Evolutionary conservation across 1,140 invertebrate genomes (phyloP).

Genomic region (Trichonephila inaurata): DNA sequence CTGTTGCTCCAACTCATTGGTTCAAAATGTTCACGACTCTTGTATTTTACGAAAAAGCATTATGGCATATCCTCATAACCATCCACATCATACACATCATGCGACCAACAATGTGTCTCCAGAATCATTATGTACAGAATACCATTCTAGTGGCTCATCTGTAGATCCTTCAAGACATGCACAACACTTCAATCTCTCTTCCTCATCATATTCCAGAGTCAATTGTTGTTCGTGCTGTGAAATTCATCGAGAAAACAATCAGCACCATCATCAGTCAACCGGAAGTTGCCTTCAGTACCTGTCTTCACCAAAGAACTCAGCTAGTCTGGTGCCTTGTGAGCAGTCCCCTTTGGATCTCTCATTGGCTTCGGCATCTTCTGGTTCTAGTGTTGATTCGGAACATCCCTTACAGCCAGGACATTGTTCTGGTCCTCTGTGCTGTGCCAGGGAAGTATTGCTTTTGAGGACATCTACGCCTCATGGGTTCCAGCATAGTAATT

Average conservation of each 20-base stretch:
- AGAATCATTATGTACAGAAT: conserved; percentile 47
- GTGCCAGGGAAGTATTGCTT: conserved; percentile 47
- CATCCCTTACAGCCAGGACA: background rate
- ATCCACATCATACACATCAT: background rate
- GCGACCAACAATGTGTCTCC: background rate
- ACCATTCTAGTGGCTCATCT: conserved; percentile 14
- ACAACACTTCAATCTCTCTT: conserved; percentile 27
- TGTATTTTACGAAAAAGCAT: conserved; percentile 56
- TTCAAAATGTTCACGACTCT: conserved; percentile 56
- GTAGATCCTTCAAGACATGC: background rate
- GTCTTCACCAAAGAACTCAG: conserved; percentile 52
- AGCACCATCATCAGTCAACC: conserved; percentile 18
- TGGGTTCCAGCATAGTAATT: conserved; percentile 36
- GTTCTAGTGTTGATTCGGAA: conserved; percentile 20
- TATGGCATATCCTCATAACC: conserved; percentile 47
- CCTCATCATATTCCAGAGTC: conserved; percentile 6
- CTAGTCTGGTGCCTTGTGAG: conserved; percentile 67
- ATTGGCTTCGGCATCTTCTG: conserved; percentile 42
- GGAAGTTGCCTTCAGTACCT: conserved; percentile 61
- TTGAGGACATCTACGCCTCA: conserved; percentile 58
- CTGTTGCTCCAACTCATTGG: conserved; percentile 45
- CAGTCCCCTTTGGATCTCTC: conserved; percentile 66
- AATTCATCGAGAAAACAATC: conserved; percentile 26
- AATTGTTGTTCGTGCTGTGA: conserved; percentile 38
- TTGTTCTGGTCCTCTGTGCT: conserved; percentile 46